Conservation (phyloP, 2,113 vertebrate species). For the Aegotheles bennettii region DNA sequence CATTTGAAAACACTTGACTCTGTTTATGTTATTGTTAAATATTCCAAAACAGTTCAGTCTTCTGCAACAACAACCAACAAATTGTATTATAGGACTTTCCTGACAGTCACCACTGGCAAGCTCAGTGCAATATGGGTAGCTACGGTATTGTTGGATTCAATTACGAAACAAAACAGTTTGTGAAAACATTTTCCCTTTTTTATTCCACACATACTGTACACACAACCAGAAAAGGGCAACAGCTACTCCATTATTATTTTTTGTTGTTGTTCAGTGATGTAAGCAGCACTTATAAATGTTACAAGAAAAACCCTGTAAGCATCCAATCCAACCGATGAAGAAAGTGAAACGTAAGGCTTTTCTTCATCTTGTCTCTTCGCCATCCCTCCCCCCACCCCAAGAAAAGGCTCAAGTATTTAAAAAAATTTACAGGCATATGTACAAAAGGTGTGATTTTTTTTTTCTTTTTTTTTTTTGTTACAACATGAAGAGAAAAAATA, state of each 20-base stretch:
- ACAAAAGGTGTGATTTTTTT: slow-evolving; percentile 87
- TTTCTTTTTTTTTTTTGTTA: slow-evolving; percentile 77
- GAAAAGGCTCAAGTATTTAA: slow-evolving; percentile 99
- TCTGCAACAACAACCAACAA: slow-evolving; percentile 93
- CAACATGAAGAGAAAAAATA: slow-evolving; percentile 82
- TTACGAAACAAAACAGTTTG: slow-evolving; percentile 94
- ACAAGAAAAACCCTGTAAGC: slow-evolving; percentile 99
- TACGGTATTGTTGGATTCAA: slow-evolving; percentile 91
- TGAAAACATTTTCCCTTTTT: slow-evolving; percentile 88
- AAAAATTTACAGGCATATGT: slow-evolving; percentile 99
- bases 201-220: slow-evolving; percentile 87
- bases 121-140: slow-evolving; percentile 98
- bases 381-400: slow-evolving; percentile 76
- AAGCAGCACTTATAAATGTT: slow-evolving; percentile 99
- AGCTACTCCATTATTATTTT: slow-evolving; percentile 90
- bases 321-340: slow-evolving; percentile 95
- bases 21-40: slow-evolving; percentile 92
- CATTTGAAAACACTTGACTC: slow-evolving; percentile 93
- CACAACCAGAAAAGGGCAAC: slow-evolving; percentile 83
- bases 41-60: slow-evolving; percentile 98
- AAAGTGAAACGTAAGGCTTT: slow-evolving; percentile 99
- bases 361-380: slow-evolving; percentile 91
- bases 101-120: slow-evolving; percentile 94
- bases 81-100: slow-evolving; percentile 90
- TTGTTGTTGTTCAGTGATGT: slow-evolving; percentile 91